Percentiles rank a stretch among this genome's conserved stretches.
phyloP scores from a whole-genome alignment of 2,888 invertebrate genomes.

The Boloria euphrosyne region DNA sequence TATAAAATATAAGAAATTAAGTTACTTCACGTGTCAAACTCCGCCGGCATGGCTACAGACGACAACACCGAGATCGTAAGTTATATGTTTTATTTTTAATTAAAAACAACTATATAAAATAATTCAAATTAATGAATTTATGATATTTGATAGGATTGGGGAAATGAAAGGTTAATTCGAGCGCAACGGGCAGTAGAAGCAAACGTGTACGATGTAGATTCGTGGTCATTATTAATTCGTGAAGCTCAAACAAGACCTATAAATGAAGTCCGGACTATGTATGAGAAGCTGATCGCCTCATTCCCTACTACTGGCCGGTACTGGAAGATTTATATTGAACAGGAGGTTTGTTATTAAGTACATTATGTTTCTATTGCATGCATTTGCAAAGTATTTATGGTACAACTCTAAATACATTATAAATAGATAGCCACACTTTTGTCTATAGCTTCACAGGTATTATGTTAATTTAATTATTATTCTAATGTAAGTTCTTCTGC shows the following conservation, averaged over 20 bases:
- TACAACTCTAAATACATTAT: too few relatives aligned
- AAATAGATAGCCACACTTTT: too few relatives aligned
- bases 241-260: slow-evolving; percentile 95
- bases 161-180: slow-evolving; percentile 90
- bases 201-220: slow-evolving; percentile 96
- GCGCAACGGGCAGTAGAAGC: slow-evolving; percentile 93
- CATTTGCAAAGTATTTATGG: background rate
- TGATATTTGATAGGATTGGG: slow-evolving; percentile 87
- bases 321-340: slow-evolving; percentile 99
- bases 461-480: too few relatives aligned
- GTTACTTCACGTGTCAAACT: background rate
- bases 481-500: background rate
- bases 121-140: background rate
- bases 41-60: slow-evolving; percentile 44
- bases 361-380: too few relatives aligned
- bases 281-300: slow-evolving; percentile 95
- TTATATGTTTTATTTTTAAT: background rate
- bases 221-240: slow-evolving; percentile 97
- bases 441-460: too few relatives aligned
- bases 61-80: slow-evolving; percentile 67
- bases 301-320: slow-evolving; percentile 98
- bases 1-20: background rate
- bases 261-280: slow-evolving; percentile 94
- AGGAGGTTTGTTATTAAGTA: slow-evolving; percentile 86
- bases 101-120: background rate